phyloP scores from a whole-genome alignment of 1,140 invertebrate species.

The Cherax destructor region DNA sequence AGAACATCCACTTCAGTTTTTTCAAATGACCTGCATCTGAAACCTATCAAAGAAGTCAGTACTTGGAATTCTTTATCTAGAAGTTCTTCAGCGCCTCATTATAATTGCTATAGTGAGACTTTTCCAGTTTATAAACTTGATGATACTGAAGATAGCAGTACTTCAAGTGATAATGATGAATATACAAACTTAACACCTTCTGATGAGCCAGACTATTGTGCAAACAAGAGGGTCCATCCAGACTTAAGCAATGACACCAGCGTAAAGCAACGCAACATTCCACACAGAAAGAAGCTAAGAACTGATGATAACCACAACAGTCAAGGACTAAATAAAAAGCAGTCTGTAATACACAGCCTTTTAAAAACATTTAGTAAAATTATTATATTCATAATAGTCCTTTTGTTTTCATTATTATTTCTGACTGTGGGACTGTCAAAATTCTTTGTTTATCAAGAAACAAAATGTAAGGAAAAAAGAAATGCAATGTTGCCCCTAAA shows the following conservation, averaged over 20 bases:
- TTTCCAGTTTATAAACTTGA: not conserved
- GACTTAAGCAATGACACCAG: not conserved
- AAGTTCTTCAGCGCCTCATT: not conserved
- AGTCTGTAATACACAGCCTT: not conserved
- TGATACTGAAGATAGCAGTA: not conserved
- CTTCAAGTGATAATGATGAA: not conserved
- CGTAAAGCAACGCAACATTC: not conserved
- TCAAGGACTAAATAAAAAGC: not conserved
- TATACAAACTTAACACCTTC: not conserved
- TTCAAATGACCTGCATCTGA: not conserved
- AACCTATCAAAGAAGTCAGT: not conserved
- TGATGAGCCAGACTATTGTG: not conserved
- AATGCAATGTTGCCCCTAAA: not conserved
- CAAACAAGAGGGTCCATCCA: not conserved
- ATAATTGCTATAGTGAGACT: not conserved
- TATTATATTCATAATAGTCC: not conserved
- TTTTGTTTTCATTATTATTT: not conserved
- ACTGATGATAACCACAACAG: not conserved
- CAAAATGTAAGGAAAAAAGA: not conserved
- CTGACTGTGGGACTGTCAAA: not conserved
- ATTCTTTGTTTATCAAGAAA: conserved; percentile 1
- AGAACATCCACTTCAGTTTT: not conserved
- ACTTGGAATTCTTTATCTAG: not conserved
- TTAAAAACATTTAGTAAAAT: not conserved
- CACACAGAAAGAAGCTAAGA: not conserved